phyloP scores from a whole-genome alignment of 2,113 vertebrate species.

The Brachyhypopomus occidentalis region DNA sequence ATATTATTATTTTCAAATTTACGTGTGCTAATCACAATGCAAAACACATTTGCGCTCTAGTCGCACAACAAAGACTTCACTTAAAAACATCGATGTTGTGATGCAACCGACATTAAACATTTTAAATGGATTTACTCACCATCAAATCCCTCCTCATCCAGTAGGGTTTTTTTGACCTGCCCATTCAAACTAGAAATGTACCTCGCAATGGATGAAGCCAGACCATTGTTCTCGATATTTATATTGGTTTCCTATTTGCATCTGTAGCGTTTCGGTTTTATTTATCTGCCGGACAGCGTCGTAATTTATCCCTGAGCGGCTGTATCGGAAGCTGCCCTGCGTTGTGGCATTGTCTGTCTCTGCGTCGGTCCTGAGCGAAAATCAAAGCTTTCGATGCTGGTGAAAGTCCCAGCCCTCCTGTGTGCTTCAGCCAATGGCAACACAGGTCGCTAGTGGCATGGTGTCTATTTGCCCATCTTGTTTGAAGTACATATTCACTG shows the following conservation, averaged over 20 bases:
- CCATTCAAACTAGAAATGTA: constrained; percentile 47
- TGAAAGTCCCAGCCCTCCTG: background rate
- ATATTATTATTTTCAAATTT: background rate
- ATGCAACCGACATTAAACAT: background rate
- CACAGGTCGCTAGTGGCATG: constrained; percentile 52
- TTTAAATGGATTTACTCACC: constrained; percentile 66
- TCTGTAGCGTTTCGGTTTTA: background rate
- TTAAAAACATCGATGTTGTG: too few relatives aligned
- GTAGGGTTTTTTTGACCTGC: constrained; percentile 49
- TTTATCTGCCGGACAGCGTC: background rate
- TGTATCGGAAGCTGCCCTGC: background rate
- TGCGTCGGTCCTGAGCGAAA: constrained; percentile 61
- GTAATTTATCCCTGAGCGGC: background rate
- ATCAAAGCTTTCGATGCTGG: constrained; percentile 45
- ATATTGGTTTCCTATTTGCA: background rate
- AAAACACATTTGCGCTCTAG: background rate
- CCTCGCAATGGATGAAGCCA: background rate
- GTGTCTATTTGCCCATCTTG: constrained; percentile 3
- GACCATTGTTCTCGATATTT: background rate
- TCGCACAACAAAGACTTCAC: too few relatives aligned
- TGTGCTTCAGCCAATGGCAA: constrained; percentile 32
- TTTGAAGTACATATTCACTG: too few relatives aligned
- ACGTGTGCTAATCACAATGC: background rate
- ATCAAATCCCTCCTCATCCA: constrained; percentile 57
- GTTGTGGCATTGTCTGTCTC: constrained; percentile 69